Evolutionary conservation across 2,888 invertebrate genomes (phyloP).

Genomic region (Drosophila histrio): DNA sequence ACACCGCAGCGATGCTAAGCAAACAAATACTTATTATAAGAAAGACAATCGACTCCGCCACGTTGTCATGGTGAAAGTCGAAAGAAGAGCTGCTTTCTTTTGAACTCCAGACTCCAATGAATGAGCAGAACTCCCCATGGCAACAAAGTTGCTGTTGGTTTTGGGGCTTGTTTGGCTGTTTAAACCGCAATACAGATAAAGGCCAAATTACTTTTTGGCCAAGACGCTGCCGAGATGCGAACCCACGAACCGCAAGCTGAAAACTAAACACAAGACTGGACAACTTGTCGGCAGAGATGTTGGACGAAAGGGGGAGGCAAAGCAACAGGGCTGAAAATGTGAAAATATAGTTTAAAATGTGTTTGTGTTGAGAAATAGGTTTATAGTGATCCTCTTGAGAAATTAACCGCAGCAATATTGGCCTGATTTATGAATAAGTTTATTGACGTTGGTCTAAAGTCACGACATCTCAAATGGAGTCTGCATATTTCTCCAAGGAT

Average conservation of each 20-base stretch:
- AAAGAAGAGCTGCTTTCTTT: neutral
- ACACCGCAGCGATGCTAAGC: constrained; percentile 3
- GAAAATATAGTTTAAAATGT: constrained; percentile 52
- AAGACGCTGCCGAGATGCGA: constrained; percentile 65
- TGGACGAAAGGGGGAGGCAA: neutral
- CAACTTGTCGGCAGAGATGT: constrained; percentile 17
- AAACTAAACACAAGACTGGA: constrained; percentile 64
- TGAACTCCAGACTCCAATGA: constrained; percentile 11
- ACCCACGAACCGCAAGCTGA: constrained; percentile 67
- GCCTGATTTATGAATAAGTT: constrained; percentile 57
- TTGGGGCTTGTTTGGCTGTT: constrained; percentile 60
- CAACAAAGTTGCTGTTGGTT: constrained; percentile 21
- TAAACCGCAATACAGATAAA: constrained; percentile 78
- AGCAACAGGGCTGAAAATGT: constrained; percentile 29
- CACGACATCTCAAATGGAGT: constrained; percentile 7
- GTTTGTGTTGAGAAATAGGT: constrained; percentile 55
- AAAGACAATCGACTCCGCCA: constrained; percentile 21
- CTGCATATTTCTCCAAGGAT: constrained; percentile 8
- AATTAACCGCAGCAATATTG: constrained; percentile 21
- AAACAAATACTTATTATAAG: constrained; percentile 27
- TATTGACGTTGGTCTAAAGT: constrained; percentile 37
- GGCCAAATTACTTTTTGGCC: constrained; percentile 79
- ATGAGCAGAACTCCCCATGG: constrained; percentile 26
- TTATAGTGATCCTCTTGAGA: constrained; percentile 66
- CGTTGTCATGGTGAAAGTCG: neutral